Evolutionary conservation across 2,888 invertebrate species (phyloP).

Genomic region (Acanthococcus lagerstroemiae): DNA sequence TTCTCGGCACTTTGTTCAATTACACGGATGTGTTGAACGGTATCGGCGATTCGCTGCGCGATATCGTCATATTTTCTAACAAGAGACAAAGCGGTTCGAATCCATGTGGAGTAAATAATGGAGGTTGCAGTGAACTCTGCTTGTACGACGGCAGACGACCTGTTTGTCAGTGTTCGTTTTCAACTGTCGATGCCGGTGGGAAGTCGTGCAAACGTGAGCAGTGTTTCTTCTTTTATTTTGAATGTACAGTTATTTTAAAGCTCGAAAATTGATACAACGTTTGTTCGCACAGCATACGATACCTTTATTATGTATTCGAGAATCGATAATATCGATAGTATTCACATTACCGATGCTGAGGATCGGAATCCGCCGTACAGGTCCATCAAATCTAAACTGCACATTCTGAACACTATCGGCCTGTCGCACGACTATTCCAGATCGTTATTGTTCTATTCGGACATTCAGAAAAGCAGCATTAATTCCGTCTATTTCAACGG

Average conservation of each 20-base stretch:
- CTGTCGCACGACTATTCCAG: constrained; percentile 64
- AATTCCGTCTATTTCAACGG: constrained; percentile 74
- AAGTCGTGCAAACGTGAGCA: constrained; percentile 52
- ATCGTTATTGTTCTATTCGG: constrained; percentile 70
- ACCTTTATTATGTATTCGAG: constrained; percentile 76
- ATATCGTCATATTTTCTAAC: constrained; percentile 45
- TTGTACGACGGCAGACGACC: constrained; percentile 57
- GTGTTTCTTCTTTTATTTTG: background rate
- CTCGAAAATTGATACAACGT: background rate
- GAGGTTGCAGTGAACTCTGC: constrained; percentile 69
- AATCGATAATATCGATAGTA: constrained; percentile 68
- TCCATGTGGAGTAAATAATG: constrained; percentile 54
- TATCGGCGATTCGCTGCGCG: constrained; percentile 35
- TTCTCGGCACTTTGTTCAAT: constrained; percentile 48
- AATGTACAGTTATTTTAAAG: background rate
- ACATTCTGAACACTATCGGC: constrained; percentile 78
- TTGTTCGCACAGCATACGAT: constrained; percentile 53
- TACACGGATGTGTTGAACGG: constrained; percentile 28
- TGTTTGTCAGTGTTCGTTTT: constrained; percentile 75
- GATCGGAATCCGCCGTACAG: constrained; percentile 68
- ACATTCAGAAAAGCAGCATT: constrained; percentile 76
- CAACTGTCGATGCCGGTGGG: constrained; percentile 56
- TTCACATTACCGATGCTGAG: constrained; percentile 60
- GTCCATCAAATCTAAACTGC: constrained; percentile 57
- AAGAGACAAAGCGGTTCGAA: constrained; percentile 51